Evolutionary conservation across 2,113 vertebrate species (phyloP).

Genomic region (Chionomys nivalis): DNA sequence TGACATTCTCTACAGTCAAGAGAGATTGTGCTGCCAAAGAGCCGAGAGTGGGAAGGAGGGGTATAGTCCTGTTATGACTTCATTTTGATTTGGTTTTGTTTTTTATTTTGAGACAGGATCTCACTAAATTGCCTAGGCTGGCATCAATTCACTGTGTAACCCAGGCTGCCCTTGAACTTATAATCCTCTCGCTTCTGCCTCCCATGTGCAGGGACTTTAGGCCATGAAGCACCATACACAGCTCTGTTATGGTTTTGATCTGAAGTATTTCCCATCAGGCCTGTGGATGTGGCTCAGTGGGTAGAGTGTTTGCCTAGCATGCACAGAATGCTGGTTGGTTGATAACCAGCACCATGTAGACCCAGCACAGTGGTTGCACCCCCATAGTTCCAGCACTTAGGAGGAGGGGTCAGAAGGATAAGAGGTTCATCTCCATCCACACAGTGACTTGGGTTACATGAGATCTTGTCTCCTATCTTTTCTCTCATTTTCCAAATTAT

Average conservation of each 20-base stretch:
- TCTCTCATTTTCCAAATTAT: background rate
- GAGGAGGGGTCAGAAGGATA: background rate
- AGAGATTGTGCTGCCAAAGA: background rate
- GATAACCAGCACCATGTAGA: too few species aligned
- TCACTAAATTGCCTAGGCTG: background rate
- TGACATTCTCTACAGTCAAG: background rate
- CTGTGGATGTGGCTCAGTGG: background rate
- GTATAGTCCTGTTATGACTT: background rate
- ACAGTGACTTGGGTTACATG: background rate
- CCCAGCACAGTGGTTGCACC: background rate
- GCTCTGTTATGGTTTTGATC: background rate
- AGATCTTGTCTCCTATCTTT: background rate
- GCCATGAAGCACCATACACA: background rate
- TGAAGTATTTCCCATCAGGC: background rate
- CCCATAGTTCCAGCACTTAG: background rate
- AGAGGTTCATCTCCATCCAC: too few species aligned
- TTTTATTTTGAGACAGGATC: background rate
- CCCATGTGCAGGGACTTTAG: background rate
- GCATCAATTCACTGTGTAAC: background rate
- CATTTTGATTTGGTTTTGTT: background rate
- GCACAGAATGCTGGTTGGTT: background rate
- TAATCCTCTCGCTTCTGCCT: background rate
- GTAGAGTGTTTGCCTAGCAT: background rate
- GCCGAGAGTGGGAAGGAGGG: too few species aligned
- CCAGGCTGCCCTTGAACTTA: background rate